Evolutionary conservation across 1,140 invertebrate species (phyloP).

Genomic region (Procambarus virginalis): DNA sequence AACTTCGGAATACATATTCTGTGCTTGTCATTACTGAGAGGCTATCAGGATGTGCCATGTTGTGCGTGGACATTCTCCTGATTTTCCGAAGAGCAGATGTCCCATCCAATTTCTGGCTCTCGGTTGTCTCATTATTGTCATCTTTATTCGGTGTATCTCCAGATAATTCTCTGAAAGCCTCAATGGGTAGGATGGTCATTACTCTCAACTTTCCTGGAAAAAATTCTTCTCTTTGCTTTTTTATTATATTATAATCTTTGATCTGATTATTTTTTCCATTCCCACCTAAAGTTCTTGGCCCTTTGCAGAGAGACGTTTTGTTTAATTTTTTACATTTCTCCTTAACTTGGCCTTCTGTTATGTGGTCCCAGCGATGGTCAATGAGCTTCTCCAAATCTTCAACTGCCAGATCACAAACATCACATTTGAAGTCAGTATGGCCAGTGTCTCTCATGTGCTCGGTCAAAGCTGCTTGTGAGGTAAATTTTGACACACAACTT

Average conservation of each 20-base stretch:
- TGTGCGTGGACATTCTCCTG: background rate
- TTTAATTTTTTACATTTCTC: constrained; percentile 2
- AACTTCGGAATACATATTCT: constrained; percentile 13
- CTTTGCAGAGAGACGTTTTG: background rate
- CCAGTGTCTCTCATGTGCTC: background rate
- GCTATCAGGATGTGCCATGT: background rate
- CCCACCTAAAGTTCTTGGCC: background rate
- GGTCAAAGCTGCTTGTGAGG: background rate
- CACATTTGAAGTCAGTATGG: background rate
- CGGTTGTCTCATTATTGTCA: background rate
- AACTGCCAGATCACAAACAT: background rate
- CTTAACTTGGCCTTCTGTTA: background rate
- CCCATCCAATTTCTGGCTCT: background rate
- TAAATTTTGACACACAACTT: background rate
- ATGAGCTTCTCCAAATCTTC: background rate
- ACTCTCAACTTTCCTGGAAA: background rate
- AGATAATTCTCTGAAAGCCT: background rate
- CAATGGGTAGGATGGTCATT: constrained; percentile 1
- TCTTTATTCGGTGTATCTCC: background rate
- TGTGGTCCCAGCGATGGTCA: constrained; percentile 1
- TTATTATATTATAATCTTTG: background rate
- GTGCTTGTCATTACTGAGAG: background rate
- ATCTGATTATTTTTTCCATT: background rate
- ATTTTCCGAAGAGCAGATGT: background rate
- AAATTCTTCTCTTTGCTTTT: background rate